Percentiles rank a stretch among this genome's conserved stretches.
Evolutionary conservation across 2,888 invertebrate genomes (phyloP).

Genomic region (Ferrisia virgata): DNA sequence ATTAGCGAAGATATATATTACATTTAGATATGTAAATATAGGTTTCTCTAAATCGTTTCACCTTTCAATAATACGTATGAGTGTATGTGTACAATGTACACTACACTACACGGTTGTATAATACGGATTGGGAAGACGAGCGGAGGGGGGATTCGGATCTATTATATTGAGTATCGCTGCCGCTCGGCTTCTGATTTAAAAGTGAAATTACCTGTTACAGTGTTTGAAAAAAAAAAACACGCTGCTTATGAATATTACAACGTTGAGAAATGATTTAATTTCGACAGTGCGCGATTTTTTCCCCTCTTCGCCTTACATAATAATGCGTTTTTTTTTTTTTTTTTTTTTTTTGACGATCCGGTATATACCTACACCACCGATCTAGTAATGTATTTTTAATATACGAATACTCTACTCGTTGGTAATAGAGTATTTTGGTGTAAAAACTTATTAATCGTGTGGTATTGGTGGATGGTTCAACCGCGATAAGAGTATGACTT

Average conservation of each 20-base stretch:
- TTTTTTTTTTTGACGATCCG: not conserved
- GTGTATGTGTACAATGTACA: not conserved
- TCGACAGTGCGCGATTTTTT: constrained; percentile 4
- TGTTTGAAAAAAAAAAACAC: constrained; percentile 13
- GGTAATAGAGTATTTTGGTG: not conserved
- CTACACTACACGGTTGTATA: not conserved
- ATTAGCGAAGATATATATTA: constrained; percentile 26
- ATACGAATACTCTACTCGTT: no score
- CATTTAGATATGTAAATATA: constrained; percentile 30
- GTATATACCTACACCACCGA: no score
- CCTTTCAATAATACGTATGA: constrained; percentile 5
- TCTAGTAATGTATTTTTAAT: no score
- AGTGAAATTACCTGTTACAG: constrained; percentile 20
- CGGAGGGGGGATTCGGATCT: not conserved
- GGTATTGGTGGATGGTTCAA: not conserved
- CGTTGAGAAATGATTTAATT: constrained; percentile 28
- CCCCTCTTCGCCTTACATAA: not conserved
- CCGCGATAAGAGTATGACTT: not conserved
- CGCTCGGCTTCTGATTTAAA: constrained; percentile 29
- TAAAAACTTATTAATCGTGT: no score
- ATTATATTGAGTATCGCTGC: constrained; percentile 1
- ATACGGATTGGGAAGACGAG: not conserved
- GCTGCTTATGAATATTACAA: constrained; percentile 16
- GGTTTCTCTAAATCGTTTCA: constrained; percentile 25
- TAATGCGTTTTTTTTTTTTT: not conserved